These are phyloP conservation scores for Turritopsis dohrnii DNA, from an alignment of 30 jellyfish, hydroid and myxozoan species.

Conservation along the genomic window DNA sequence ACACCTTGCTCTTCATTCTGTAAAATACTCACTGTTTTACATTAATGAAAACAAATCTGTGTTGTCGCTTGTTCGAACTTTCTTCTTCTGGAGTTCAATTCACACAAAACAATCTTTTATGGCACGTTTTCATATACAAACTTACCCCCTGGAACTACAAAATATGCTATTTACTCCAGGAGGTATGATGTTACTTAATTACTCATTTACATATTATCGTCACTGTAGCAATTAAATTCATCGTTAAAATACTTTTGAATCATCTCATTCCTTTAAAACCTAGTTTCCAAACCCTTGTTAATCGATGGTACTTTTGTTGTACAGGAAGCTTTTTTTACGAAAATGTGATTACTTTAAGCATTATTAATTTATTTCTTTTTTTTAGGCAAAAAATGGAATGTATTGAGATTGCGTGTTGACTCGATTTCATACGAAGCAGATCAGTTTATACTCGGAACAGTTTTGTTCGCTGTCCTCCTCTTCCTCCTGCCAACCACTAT, in stretches of 20 bases:
- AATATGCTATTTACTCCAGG: neutral
- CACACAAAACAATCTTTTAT: neutral
- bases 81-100: neutral
- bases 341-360: neutral
- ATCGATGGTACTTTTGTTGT: neutral
- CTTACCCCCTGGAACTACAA: neutral
- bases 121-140: neutral
- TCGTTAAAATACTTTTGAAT: neutral
- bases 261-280: neutral
- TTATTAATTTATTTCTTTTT: neutral
- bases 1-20: neutral
- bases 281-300: neutral
- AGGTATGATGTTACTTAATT: neutral
- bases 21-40: neutral
- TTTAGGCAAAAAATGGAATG: constrained; percentile 91
- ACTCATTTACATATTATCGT: neutral
- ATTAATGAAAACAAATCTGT: neutral
- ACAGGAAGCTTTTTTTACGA: too few species aligned
- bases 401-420: constrained; percentile 72
- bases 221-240: neutral
- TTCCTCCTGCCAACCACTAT: constrained; percentile 88
- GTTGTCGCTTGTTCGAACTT: neutral
- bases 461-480: constrained; percentile 68
- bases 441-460: constrained; percentile 85
- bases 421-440: constrained; percentile 73